Base-by-base conservation (phyloP, 2,888 invertebrate species). In the Phasia obesa region DNA sequence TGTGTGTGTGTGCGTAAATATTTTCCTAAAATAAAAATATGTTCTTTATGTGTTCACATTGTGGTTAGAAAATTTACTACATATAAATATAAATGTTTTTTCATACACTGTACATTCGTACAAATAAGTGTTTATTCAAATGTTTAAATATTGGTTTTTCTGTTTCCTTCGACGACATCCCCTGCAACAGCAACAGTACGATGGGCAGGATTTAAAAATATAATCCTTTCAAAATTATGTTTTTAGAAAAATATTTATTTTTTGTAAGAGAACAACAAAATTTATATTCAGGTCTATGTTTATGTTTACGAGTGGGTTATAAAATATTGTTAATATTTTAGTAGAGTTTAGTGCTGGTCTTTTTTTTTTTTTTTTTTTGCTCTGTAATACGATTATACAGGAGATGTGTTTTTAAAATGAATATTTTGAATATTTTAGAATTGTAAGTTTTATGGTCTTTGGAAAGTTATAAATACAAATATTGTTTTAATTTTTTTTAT, bases 151-250 rank as follows among this genome's bases (percentile, higher is more conserved):
- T 60, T 21, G 9, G 65, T 47, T 47, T 55, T 44, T 27, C 6
- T 38, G 6, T 13, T 67, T 49, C 1, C 19, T 13, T 31, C n/a
- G n/a, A n/a, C n/a, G n/a, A n/a, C 0, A 2, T 2, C 70, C 23
- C 31, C 19, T 13, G 53, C 21, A 11, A 31, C 19, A 49, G 15
- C 6, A n/a, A 7, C n/a, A n/a, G n/a, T n/a, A n/a, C n/a, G n/a
- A n/a, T n/a, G 31, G 11, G 17, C 17, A 49, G 53, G 17, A 53
- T 77, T 53, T 60, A 47, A 55, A 77, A 77, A 42, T 53, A 64
- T 71, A 78, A 71, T 67, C 51, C 59, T 65, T 65, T 73, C 42
- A 53, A 79, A 79, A 73, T 79, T 59, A 44, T 73, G 35, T 60
- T 64, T 53, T 69, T 31, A 31, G 2, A 70, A 44, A 47, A 55